Conservation (phyloP, 2,797 vertebrate genomes). For the Chelidonichthys spinosus region DNA sequence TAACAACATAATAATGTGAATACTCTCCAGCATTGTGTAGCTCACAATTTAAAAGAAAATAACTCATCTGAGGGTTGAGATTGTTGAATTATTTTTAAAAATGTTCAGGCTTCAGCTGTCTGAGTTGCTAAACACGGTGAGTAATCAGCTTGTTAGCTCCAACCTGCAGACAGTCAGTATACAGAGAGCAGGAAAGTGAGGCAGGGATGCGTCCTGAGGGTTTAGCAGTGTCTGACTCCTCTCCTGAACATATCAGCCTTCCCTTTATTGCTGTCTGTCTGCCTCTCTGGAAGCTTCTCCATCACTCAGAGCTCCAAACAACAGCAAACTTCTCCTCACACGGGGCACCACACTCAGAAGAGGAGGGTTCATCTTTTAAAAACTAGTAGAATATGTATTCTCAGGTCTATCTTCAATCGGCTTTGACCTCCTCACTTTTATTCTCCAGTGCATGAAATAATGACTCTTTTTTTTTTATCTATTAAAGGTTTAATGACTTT, state of each 20-base stretch:
- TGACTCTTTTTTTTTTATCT: too few relatives aligned
- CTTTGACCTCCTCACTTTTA: not conserved
- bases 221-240: conserved; percentile 37
- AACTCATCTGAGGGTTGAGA: not conserved
- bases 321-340: not conserved
- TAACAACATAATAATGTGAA: not conserved
- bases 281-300: conserved; percentile 44
- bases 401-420: not conserved
- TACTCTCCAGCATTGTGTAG: not conserved
- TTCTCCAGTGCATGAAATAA: not conserved
- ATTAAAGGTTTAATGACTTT: not conserved
- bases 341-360: not conserved
- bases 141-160: not conserved
- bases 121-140: not conserved
- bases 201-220: conserved; percentile 26
- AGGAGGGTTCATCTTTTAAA: not conserved
- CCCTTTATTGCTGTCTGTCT: conserved; percentile 61
- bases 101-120: not conserved
- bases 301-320: conserved; percentile 32
- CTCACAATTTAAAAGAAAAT: not conserved
- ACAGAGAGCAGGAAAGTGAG: conserved; percentile 5
- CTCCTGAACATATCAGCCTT: conserved; percentile 36
- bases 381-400: not conserved
- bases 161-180: not conserved
- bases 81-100: not conserved